Evolutionary conservation across 2,888 invertebrate genomes (phyloP).

Genomic region (Trichogramma dendrolimi): DNA sequence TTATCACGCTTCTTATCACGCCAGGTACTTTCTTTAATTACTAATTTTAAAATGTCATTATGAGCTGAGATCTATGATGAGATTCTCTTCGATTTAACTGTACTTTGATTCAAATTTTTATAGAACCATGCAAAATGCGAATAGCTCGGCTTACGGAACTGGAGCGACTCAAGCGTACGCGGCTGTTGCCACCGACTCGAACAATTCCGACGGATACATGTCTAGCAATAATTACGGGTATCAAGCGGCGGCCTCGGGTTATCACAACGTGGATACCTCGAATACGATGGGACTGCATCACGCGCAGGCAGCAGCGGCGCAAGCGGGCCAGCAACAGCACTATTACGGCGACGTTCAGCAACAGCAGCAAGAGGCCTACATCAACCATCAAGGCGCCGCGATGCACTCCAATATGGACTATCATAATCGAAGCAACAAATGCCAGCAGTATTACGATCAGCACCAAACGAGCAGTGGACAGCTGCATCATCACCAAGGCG

Average conservation of each 20-base stretch:
- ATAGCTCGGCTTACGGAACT: conserved; percentile 31
- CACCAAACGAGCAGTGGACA: conserved; percentile 32
- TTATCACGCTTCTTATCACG: conserved; percentile 51
- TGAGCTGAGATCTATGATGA: no score
- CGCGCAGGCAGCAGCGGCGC: conserved; percentile 51
- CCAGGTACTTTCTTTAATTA: conserved; percentile 22
- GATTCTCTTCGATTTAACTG: no score
- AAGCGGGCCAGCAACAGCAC: conserved; percentile 49
- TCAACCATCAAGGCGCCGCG: conserved; percentile 39
- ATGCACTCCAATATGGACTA: conserved; percentile 36
- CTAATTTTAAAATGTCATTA: no score
- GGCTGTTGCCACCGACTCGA: conserved; percentile 17
- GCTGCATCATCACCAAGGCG: conserved; percentile 50
- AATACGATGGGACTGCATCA: conserved; percentile 38
- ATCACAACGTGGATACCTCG: conserved; percentile 15
- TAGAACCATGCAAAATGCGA: conserved; percentile 39
- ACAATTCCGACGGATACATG: conserved; percentile 44
- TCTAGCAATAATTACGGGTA: conserved; percentile 43
- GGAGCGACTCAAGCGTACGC: conserved; percentile 33
- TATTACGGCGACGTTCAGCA: conserved; percentile 51
- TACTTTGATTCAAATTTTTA: background rate
- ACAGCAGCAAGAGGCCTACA: conserved; percentile 38
- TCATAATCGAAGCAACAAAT: conserved; percentile 37
- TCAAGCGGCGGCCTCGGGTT: conserved; percentile 23
- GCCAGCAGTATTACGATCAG: conserved; percentile 25